Evolutionary conservation across 2,888 invertebrate genomes (phyloP), one percentile per base, ranked within the genome.

Genomic region (Tricholauxania praeusta): DNA sequence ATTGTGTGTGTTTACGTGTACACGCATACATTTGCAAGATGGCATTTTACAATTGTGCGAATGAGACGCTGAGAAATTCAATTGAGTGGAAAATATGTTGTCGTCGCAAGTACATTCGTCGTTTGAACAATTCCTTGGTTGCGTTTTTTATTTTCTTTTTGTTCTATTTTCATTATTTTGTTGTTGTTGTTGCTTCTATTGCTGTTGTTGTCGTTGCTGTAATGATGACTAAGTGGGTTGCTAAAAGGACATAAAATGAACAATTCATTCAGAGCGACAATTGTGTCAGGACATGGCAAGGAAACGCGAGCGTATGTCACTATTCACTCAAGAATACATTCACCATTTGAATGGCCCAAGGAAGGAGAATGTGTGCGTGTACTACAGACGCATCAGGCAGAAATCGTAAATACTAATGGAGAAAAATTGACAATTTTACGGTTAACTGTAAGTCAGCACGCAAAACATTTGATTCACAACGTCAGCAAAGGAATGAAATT

Each of bases 1-100:
- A 72, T 48, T 39, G 12, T 19, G 22, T 14, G 19, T 28, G 19
- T 28, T 59, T n/a, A 48, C 57, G 55, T 28, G 7, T 17, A 57
- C 47, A 57, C 55, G 12, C 67, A 51, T 12, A 64, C 49, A 64
- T 22, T 39, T 39, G n/a, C 62, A 65, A 22, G 28, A 14, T 15
- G 51, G 32, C 32, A 32, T 22, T 49, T n/a, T n/a, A 32, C 66
- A n/a, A 32, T 52, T 39, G 52, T 66, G 65, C 59, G 52, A 55
- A 62, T n/a, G 59, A 28, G 7, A 52, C 28, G 28, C 49, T 51
- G 52, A 28, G 12, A 81, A 83, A 83, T 82, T 83, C 82, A 82
- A 82, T 82, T 82, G 82, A 82, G 82, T 82, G 82, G 80, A 82
- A 82, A 82, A 83, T 83, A 82, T 82, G 82, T 83, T 82, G 81